Percentiles rank a stretch among this genome's conserved stretches.
Evolutionary conservation across 1,140 invertebrate genomes (phyloP).

Genomic region (Calosoma granatense): DNA sequence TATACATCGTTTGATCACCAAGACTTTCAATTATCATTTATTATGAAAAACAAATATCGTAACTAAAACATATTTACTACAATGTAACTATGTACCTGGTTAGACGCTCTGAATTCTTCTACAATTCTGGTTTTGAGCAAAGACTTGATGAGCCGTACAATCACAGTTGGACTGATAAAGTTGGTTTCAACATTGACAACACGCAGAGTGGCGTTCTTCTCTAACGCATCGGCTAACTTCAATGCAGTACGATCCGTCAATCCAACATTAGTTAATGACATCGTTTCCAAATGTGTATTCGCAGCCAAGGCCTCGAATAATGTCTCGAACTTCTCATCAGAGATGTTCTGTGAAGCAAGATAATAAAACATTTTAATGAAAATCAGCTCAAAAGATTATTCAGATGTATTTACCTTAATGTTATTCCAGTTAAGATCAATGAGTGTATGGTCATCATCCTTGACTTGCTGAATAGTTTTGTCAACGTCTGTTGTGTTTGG

Average conservation of each 20-base stretch:
- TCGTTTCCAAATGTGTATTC: slow-evolving; percentile 84
- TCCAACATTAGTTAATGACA: slow-evolving; percentile 89
- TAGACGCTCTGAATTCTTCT: slow-evolving; percentile 88
- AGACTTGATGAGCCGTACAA: slow-evolving; percentile 76
- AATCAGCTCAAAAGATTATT: background rate
- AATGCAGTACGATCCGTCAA: slow-evolving; percentile 80
- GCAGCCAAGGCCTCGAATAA: slow-evolving; percentile 79
- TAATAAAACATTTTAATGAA: slow-evolving; percentile 12
- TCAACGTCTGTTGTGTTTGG: slow-evolving; percentile 92
- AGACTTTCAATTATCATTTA: too few relatives aligned
- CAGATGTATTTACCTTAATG: slow-evolving; percentile 65
- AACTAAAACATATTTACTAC: too few relatives aligned
- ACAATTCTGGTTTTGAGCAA: slow-evolving; percentile 77
- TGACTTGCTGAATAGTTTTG: slow-evolving; percentile 76
- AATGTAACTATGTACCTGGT: slow-evolving; percentile 80
- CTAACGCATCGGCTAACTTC: slow-evolving; percentile 72
- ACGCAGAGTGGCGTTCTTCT: slow-evolving; percentile 76
- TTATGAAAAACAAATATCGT: too few relatives aligned
- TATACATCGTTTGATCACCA: too few relatives aligned
- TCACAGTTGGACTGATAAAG: slow-evolving; percentile 75
- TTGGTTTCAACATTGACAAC: slow-evolving; percentile 95
- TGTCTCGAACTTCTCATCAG: slow-evolving; percentile 86
- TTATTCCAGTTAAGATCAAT: slow-evolving; percentile 94
- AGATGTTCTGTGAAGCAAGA: slow-evolving; percentile 74
- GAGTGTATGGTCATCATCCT: slow-evolving; percentile 78